A percentile compares a stretch with the other conserved stretches of the same genome.
Evolutionary conservation across 2,888 invertebrate species (phyloP).

Genomic region (Rhimphoctona megacephalus): DNA sequence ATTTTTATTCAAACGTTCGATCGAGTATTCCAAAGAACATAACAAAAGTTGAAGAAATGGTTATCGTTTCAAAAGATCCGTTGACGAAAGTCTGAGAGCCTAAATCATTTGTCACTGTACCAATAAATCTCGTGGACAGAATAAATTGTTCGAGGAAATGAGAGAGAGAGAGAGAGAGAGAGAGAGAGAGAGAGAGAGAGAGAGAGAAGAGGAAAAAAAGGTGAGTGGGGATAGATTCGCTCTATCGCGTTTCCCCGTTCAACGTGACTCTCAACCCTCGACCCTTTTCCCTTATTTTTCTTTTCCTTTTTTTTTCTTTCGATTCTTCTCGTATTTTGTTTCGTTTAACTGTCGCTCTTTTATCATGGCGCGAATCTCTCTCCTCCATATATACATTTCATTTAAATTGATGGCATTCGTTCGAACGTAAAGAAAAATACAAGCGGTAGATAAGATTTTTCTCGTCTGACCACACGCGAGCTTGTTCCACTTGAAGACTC

Average conservation of each 20-base stretch:
- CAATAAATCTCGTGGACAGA: conserved; percentile 45
- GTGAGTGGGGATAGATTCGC: conserved; percentile 7
- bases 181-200: conserved; percentile 10
- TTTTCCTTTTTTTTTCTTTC: not conserved
- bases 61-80: conserved; percentile 14
- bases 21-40: not conserved
- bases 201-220: conserved; percentile 7
- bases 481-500: conserved; percentile 21
- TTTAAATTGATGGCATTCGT: conserved; percentile 33
- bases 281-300: conserved; percentile 36
- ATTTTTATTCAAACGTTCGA: not conserved
- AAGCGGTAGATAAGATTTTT: conserved; percentile 29
- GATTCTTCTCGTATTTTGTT: conserved; percentile 39
- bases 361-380: conserved; percentile 40
- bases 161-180: conserved; percentile 8
- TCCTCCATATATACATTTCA: conserved; percentile 24
- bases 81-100: conserved; percentile 36
- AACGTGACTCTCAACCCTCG: not conserved
- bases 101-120: conserved; percentile 61
- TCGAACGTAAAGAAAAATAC: conserved; percentile 25
- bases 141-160: conserved; percentile 24
- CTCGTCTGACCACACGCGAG: conserved; percentile 34
- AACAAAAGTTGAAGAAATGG: conserved; percentile 19
- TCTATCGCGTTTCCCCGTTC: conserved; percentile 43
- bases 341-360: conserved; percentile 43